Evolutionary conservation across 1,140 invertebrate genomes (phyloP), one percentile per base, ranked within the genome.

Genomic region (Lepidurus apus): DNA sequence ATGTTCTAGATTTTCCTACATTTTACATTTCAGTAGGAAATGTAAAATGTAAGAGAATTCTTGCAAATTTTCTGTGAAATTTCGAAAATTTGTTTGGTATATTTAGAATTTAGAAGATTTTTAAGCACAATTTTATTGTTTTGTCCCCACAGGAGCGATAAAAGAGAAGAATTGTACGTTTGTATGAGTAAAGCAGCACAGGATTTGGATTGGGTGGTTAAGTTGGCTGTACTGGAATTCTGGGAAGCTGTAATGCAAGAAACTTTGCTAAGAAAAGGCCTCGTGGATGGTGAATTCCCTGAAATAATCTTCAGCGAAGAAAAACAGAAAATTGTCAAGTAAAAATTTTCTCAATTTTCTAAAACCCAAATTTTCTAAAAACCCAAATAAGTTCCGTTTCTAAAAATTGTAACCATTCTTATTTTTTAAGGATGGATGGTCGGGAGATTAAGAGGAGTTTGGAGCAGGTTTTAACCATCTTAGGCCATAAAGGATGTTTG

Each of bases 181-280:
- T 91, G 93, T 87, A 87, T 88, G 4, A 85, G 87, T 24, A 88
- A 90, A 10, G 78, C 78, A 21, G 85, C 90, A 0, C 87, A 87
- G 6, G 93, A 93, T 84, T 87, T 93, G 73, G 90, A 93, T 81
- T 92, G 92, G 91, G 92, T 93, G 84, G 92, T 93, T 0, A 92
- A 93, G 83, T 81, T 90, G 0, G 89, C 88, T 75, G 90, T 91
- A 0, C 82, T 94, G 0, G 85, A 88, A 74, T 93, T 91, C 80
- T 94, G 92, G 92, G 87, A 87, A 53, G 84, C 88, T 42, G 89
- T 91, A 17, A 91, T 93, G 17, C 85, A 88, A 17, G 87, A 88
- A 2, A 87, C 90, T 80, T 83, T 93, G 2, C 87, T 85, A 0
- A 88, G 92, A 82, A 91, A 93, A 85, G 92, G 92, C 43, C 92